phyloP scores from a whole-genome alignment of 2,113 vertebrate genomes.

The Pitta sordida region DNA sequence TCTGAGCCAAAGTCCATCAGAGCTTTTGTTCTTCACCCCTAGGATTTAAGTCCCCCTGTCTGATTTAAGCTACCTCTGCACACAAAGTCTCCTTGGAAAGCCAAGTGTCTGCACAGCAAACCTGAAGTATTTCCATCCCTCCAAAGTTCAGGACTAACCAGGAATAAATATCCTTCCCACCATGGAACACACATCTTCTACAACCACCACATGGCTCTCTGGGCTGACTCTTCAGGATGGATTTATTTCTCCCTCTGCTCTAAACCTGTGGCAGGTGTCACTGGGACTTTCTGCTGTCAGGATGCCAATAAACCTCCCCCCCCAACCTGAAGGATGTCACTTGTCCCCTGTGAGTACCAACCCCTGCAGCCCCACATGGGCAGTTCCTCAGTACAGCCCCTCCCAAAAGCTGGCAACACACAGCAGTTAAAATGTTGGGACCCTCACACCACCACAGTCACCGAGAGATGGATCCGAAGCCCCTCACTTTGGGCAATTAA shows the following conservation, averaged over 20 bases:
- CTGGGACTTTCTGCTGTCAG: not conserved
- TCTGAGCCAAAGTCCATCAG: not conserved
- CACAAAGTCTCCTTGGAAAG: not conserved
- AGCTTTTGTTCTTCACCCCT: not conserved
- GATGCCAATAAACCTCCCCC: not conserved
- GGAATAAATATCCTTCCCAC: not conserved
- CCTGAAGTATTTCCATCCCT: not conserved
- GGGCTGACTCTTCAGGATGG: not conserved
- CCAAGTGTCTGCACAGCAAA: not conserved
- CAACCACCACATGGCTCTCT: too few relatives aligned
- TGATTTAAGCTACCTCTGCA: not conserved
- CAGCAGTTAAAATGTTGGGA: not conserved
- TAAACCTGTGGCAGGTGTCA: not conserved
- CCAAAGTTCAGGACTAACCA: not conserved
- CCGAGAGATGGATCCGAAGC: not conserved
- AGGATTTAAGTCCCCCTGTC: too few relatives aligned
- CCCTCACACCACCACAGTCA: not conserved
- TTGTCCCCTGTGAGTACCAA: not conserved
- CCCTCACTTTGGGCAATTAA: not conserved
- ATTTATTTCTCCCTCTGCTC: not conserved
- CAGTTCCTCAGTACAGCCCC: not conserved
- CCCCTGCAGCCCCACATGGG: not conserved
- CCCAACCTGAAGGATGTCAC: not conserved
- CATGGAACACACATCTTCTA: not conserved
- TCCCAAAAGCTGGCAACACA: not conserved